Conservation (phyloP, 2,888 invertebrate species). For the Bellardia bayeri region DNA sequence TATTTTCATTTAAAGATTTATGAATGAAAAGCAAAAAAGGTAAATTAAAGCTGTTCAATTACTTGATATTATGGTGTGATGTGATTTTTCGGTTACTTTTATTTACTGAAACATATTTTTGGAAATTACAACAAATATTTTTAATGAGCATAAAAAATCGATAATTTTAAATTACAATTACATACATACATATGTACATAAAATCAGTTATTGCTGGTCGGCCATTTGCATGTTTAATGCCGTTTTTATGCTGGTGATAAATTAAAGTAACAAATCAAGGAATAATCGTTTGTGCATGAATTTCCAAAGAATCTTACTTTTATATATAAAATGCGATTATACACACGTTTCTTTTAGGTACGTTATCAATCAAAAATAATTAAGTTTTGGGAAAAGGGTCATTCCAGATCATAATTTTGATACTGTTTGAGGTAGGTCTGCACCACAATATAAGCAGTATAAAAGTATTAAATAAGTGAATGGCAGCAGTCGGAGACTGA, state of each 20-base stretch:
- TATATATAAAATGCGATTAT: no score
- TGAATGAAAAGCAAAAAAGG: constrained; percentile 56
- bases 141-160: constrained; percentile 54
- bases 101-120: background rate
- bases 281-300: background rate
- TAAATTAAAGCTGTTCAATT: constrained; percentile 59
- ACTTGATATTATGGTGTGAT: constrained; percentile 30
- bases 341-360: no score
- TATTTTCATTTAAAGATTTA: constrained; percentile 38
- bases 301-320: background rate
- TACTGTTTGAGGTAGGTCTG: no score
- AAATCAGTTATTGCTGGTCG: background rate
- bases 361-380: no score
- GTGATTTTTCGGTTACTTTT: constrained; percentile 13
- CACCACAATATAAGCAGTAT: no score
- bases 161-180: constrained; percentile 47
- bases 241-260: background rate
- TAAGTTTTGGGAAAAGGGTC: no score
- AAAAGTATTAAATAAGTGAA: no score
- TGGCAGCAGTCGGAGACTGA: no score
- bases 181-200: no score
- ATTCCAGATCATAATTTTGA: no score
- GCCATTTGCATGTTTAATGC: background rate
- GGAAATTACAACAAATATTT: constrained; percentile 4
- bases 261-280: constrained; percentile 29